A percentile compares a stretch with the other conserved stretches of the same genome.
Evolutionary conservation across 92 coral and sea anemone species (phyloP).

Genomic region (Montipora capitata): DNA sequence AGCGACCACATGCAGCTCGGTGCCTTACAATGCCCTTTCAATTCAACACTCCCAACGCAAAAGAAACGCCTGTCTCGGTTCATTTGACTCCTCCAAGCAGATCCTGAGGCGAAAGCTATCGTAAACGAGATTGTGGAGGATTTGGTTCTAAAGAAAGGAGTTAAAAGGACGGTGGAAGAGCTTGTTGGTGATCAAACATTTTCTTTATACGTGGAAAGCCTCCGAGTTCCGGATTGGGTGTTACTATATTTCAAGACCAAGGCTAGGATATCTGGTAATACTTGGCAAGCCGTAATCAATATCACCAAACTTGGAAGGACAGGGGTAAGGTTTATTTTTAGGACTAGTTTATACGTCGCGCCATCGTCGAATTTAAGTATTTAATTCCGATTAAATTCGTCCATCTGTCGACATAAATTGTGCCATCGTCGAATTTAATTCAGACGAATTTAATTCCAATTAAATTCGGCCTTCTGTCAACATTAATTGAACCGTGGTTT

Average conservation of each 20-base stretch:
- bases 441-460: background rate
- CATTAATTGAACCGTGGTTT: too few species aligned
- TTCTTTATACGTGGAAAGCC: conserved; percentile 1
- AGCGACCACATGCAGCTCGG: too few species aligned
- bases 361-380: too few species aligned
- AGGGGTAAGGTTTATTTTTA: background rate
- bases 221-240: conserved; percentile 10
- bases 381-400: background rate
- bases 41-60: too few species aligned
- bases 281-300: background rate
- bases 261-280: background rate
- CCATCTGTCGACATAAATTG: background rate
- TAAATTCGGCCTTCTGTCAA: too few species aligned
- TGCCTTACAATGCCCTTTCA: too few species aligned
- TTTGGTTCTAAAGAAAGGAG: conserved; percentile 12
- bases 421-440: too few species aligned
- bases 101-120: conserved; percentile 15
- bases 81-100: background rate
- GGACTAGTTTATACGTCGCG: too few species aligned
- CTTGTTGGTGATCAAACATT: background rate
- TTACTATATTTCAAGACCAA: background rate
- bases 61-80: too few species aligned
- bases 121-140: background rate
- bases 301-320: conserved; percentile 6
- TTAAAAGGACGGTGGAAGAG: background rate